Evolutionary conservation across 2,797 vertebrate genomes (phyloP), one percentile per base, ranked within the genome.

Genomic region (Tiaroga cobitis): DNA sequence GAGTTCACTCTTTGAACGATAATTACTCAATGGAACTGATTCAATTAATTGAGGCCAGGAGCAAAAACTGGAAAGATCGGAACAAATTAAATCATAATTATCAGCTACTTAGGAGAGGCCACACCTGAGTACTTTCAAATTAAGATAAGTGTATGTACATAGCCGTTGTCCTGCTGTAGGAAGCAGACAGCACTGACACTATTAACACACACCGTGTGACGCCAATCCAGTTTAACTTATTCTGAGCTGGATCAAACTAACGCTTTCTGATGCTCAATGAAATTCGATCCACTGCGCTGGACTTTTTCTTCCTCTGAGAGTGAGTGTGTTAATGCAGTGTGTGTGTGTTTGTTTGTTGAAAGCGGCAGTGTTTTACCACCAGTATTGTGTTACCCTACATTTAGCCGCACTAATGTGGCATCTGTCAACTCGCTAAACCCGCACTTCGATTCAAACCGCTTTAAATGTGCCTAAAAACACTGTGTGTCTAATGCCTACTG

Each of bases 41-140:
- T 87, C 81, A 84, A 82, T 88, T 87, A 87, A 89, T 82, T 41
- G 41, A 81, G 70, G 79, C 82, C 84, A 46, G 65, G 56, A 82
- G 76, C 79, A 21, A 87, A 24, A 59, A 43, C 69, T 49, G 82
- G 41, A 87, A 82, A 86, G 81, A 80, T 80, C n/a, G 77, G 80
- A 78, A 61, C 82, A 89, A 81, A 72, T 85, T 73, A 88, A 87
- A 87, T 84, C 84, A 86, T 89, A 88, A 88, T 89, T 87, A 89
- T 89, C 82, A 67, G 70, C 84, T 88, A 69, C 69, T 90, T 87
- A 86, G 82, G 34, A 77, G 56, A 72, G 56, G 69, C 34, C 51
- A 37, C 80, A 89, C 84, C 85, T 70, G 89, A 81, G 73, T n/a
- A 43, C 75, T 80, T 87, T 82, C 80, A 82, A 76, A 86, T 88